Evolutionary conservation across 2,113 vertebrate genomes (phyloP).

Genomic region (Macheiramphus alcinus): DNA sequence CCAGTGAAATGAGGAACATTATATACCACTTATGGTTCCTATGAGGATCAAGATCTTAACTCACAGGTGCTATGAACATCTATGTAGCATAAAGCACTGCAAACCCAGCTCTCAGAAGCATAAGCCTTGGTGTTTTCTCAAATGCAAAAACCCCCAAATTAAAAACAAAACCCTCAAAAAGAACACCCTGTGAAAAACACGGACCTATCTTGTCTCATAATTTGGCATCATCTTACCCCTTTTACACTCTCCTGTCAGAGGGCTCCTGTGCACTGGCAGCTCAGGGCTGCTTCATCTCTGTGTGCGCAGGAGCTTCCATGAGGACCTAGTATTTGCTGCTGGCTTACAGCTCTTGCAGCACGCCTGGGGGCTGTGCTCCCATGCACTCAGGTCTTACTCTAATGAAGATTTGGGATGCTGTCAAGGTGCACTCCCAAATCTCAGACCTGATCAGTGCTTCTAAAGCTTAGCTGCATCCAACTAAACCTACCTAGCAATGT

Average conservation of each 20-base stretch:
- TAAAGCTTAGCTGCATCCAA: not conserved
- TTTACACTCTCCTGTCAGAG: not conserved
- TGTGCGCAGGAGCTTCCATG: rapidly evolving
- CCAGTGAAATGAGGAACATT: not conserved
- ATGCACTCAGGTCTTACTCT: not conserved
- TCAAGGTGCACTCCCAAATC: not conserved
- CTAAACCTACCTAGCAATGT: not conserved
- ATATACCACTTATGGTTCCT: not conserved
- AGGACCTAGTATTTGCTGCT: not conserved
- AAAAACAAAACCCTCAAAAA: not conserved
- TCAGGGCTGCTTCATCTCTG: not conserved
- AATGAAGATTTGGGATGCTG: rapidly evolving
- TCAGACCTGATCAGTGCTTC: not conserved
- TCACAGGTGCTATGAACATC: not conserved
- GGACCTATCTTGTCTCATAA: not conserved
- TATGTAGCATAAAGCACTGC: not conserved
- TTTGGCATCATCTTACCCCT: not conserved
- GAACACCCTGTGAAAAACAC: not conserved
- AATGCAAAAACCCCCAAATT: not conserved
- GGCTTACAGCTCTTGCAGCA: not conserved
- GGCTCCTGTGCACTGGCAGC: not conserved
- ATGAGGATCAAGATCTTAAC: not conserved
- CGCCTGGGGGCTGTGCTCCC: not conserved
- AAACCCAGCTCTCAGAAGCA: not conserved
- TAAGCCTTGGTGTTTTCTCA: not conserved